These are phyloP conservation scores for Argyra leucocephala DNA, from an alignment of 2,888 invertebrate genomes.

Conservation along the genomic window DNA sequence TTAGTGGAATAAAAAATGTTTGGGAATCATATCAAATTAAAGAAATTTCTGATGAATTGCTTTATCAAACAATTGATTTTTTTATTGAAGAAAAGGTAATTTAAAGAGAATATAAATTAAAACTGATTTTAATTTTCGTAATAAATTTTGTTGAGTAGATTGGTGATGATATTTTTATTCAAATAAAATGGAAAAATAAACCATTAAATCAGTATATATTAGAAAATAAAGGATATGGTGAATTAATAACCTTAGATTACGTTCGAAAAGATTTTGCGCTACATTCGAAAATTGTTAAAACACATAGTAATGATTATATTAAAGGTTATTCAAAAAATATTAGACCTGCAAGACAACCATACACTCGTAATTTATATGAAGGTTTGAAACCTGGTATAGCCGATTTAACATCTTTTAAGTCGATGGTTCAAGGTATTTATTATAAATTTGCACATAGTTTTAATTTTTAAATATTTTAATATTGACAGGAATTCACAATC, in stretches of 20 bases:
- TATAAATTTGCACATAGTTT: background rate
- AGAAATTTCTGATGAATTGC: constrained; percentile 14
- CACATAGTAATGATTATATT: background rate
- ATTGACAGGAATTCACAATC: background rate
- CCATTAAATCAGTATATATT: constrained; percentile 14
- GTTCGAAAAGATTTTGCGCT: background rate
- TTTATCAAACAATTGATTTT: background rate
- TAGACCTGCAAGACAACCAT: background rate
- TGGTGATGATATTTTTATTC: constrained; percentile 12
- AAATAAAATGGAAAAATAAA: constrained; percentile 14
- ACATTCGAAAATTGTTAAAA: background rate
- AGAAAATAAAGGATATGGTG: constrained; percentile 13
- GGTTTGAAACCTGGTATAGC: background rate
- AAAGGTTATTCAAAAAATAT: background rate
- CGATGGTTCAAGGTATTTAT: background rate
- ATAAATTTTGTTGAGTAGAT: background rate
- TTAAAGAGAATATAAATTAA: background rate
- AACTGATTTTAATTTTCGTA: background rate
- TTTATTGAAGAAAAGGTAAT: constrained; percentile 11
- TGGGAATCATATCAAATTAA: constrained; percentile 19
- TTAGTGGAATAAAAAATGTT: constrained; percentile 18
- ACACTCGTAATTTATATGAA: background rate
- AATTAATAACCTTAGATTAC: constrained; percentile 10
- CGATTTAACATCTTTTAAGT: background rate
- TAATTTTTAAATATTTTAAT: background rate